Percentiles rank a stretch among this genome's conserved stretches.
Conservation (phyloP, 2,888 invertebrate species). For the Acleris laterana region DNA sequence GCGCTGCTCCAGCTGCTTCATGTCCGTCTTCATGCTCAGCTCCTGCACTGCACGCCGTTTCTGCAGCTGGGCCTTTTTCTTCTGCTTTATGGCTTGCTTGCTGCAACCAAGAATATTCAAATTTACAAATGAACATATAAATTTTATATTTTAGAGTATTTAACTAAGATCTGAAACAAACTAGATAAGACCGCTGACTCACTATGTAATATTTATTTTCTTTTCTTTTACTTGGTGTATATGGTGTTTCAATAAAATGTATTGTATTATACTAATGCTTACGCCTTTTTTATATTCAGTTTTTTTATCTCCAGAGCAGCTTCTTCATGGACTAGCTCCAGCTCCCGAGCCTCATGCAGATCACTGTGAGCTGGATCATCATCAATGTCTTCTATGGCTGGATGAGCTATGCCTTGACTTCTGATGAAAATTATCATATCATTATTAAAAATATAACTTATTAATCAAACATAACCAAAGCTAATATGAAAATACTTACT, state of each 20-base stretch:
- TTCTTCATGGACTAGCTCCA: slow-evolving; percentile 49
- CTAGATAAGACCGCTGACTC: too few relatives aligned
- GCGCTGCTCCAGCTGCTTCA: slow-evolving; percentile 64
- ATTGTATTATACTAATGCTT: too few relatives aligned
- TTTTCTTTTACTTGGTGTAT: too few relatives aligned
- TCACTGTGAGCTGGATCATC: slow-evolving; percentile 65
- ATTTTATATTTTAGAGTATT: not conserved
- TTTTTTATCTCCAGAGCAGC: slow-evolving; percentile 48
- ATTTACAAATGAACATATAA: too few relatives aligned
- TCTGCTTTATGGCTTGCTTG: slow-evolving; percentile 61
- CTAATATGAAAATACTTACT: slow-evolving; percentile 61
- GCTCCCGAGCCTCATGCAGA: slow-evolving; percentile 56
- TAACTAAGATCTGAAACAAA: not conserved
- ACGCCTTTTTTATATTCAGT: slow-evolving; percentile 71
- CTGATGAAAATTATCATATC: slow-evolving; percentile 44
- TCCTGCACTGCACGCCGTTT: slow-evolving; percentile 68
- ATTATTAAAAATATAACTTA: slow-evolving; percentile 1
- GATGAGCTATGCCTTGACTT: slow-evolving; percentile 62
- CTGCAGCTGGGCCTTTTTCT: slow-evolving; percentile 63
- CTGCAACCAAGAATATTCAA: slow-evolving; percentile 44
- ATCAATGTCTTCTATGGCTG: slow-evolving; percentile 70
- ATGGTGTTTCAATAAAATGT: too few relatives aligned
- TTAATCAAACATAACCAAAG: too few relatives aligned
- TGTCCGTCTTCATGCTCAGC: slow-evolving; percentile 70
- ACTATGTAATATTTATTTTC: too few relatives aligned